Conservation (phyloP, 1,140 invertebrate genomes). For the Tetramorium alpestre region DNA sequence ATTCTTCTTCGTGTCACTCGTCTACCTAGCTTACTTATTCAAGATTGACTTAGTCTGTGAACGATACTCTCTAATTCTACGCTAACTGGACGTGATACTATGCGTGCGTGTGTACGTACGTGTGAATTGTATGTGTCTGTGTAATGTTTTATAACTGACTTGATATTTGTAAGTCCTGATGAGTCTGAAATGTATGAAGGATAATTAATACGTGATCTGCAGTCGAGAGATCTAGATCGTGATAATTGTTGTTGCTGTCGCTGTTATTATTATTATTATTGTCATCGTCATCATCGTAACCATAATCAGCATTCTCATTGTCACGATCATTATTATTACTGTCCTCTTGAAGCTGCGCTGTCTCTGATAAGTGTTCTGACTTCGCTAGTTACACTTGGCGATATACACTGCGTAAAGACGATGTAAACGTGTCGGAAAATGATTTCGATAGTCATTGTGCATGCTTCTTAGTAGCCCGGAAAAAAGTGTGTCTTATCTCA, state of each 20-base stretch:
- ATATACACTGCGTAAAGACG: conserved; percentile 52
- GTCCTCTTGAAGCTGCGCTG: conserved; percentile 52
- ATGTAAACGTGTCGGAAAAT: conserved; percentile 51
- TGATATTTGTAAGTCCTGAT: conserved; percentile 47
- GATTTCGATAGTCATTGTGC: conserved; percentile 64
- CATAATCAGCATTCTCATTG: conserved; percentile 79
- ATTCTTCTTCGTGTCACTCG: conserved; percentile 9
- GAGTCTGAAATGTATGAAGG: conserved; percentile 58
- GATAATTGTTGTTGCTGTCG: conserved; percentile 75
- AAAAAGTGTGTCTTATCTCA: conserved; percentile 64
- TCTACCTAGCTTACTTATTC: conserved; percentile 10
- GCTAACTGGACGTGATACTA: background rate
- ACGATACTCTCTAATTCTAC: conserved; percentile 26
- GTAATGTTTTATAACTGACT: conserved; percentile 28
- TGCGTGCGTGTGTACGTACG: conserved; percentile 16
- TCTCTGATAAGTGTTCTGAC: conserved; percentile 52
- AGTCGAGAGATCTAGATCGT: conserved; percentile 70
- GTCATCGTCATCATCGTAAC: conserved; percentile 74
- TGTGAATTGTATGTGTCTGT: conserved; percentile 31
- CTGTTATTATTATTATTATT: conserved; percentile 76
- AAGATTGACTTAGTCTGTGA: conserved; percentile 19
- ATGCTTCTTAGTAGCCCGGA: conserved; percentile 51
- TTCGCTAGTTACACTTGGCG: conserved; percentile 49
- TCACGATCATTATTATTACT: conserved; percentile 60
- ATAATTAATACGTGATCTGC: conserved; percentile 60